phyloP scores from a whole-genome alignment of 2,113 vertebrate genomes.

The Psittacara wagleri region DNA sequence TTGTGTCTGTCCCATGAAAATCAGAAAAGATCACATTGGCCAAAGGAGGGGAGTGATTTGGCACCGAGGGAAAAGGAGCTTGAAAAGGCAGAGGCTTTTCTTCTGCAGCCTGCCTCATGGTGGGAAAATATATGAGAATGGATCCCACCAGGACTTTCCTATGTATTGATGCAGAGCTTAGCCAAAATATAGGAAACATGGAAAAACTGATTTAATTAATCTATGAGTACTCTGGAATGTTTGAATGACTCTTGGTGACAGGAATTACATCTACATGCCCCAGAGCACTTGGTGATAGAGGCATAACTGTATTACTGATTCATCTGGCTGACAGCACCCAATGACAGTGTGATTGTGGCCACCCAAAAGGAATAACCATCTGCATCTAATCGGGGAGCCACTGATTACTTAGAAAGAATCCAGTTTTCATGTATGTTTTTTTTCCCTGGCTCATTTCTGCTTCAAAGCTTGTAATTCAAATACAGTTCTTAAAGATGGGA shows the following conservation, averaged over 20 bases:
- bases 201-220: not conserved
- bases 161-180: not conserved
- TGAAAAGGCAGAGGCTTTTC: not conserved
- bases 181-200: not conserved
- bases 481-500: not conserved
- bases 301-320: not conserved
- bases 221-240: not conserved
- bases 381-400: not conserved
- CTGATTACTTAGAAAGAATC: not conserved
- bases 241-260: not conserved
- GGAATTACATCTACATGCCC: not conserved
- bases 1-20: not conserved
- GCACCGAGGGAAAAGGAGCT: not conserved
- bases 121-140: not conserved
- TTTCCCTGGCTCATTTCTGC: not conserved
- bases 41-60: not conserved
- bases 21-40: not conserved
- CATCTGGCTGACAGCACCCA: not conserved
- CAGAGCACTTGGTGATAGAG: fast-evolving
- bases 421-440: not conserved
- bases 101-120: not conserved
- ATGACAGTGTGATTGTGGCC: not conserved
- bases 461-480: not conserved
- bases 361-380: not conserved
- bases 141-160: not conserved